These are phyloP conservation scores for Phrynosoma blainvillii DNA, from an alignment of 2,113 vertebrate genomes.

Conservation along the genomic window DNA sequence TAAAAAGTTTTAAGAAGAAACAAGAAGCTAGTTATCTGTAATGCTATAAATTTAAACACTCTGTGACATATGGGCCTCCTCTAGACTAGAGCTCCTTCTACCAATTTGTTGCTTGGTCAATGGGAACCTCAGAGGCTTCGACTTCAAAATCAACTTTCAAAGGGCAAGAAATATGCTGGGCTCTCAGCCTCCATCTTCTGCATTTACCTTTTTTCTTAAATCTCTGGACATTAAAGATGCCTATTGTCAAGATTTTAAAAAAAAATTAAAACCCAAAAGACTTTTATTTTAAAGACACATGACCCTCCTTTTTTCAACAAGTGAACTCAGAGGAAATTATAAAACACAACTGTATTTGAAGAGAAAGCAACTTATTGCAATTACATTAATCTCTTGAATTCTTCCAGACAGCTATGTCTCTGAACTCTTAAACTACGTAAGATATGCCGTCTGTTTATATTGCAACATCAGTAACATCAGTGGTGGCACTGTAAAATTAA, in stretches of 20 bases:
- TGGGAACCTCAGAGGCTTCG: background rate
- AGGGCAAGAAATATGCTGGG: background rate
- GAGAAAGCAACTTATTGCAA: background rate
- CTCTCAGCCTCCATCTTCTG: no score
- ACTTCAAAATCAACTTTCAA: background rate
- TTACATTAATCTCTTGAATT: background rate
- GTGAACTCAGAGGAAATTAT: background rate
- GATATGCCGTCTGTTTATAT: background rate
- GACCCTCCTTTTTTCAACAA: background rate
- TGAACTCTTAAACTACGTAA: background rate
- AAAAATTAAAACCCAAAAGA: background rate
- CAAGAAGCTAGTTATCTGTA: background rate
- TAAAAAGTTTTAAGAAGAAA: constrained; percentile 8
- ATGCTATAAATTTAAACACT: background rate
- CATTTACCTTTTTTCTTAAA: background rate
- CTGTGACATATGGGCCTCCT: background rate
- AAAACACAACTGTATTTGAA: background rate
- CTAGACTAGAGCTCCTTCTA: background rate
- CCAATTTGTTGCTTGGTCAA: background rate
- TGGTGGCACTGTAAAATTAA: background rate
- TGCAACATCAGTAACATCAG: background rate
- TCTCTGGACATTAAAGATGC: background rate
- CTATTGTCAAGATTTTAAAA: background rate
- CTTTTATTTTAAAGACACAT: background rate
- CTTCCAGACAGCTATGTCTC: background rate